phyloP scores from a whole-genome alignment of 2,888 invertebrate genomes.

The Scaeva pyrastri region DNA sequence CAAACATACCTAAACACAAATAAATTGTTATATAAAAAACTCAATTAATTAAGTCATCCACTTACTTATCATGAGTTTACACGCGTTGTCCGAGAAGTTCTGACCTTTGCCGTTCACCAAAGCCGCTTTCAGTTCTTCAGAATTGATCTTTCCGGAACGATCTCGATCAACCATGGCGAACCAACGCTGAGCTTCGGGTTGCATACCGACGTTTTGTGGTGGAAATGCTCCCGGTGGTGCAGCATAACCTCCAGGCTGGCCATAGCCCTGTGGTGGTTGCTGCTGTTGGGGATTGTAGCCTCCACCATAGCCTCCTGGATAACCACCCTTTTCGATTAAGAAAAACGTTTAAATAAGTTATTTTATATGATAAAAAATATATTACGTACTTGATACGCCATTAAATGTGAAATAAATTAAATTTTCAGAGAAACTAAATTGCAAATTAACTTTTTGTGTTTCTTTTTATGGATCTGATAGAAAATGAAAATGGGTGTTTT shows the following conservation, averaged over 20 bases:
- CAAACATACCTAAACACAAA: constrained; percentile 90
- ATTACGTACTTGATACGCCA: constrained; percentile 75
- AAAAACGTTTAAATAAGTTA: not conserved
- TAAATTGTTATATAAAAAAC: constrained; percentile 18
- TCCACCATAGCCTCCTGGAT: constrained; percentile 77
- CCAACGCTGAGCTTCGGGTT: constrained; percentile 93
- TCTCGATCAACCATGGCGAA: constrained; percentile 93
- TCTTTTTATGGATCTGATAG: constrained; percentile 54
- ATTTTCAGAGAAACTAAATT: constrained; percentile 51
- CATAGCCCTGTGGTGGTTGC: constrained; percentile 72
- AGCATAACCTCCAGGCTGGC: constrained; percentile 79
- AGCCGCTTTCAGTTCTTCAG: constrained; percentile 90
- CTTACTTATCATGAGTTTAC: constrained; percentile 91
- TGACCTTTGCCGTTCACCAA: constrained; percentile 94
- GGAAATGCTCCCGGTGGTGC: constrained; percentile 82
- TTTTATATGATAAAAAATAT: not conserved
- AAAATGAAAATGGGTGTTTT: constrained; percentile 64
- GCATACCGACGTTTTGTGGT: constrained; percentile 85
- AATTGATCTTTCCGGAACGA: constrained; percentile 91
- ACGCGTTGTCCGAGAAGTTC: constrained; percentile 89
- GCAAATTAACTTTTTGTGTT: constrained; percentile 55
- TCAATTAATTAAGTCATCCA: constrained; percentile 71
- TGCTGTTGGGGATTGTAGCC: constrained; percentile 78
- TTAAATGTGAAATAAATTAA: constrained; percentile 50
- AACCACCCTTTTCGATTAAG: constrained; percentile 62